phyloP scores from a whole-genome alignment of 2,113 vertebrate species.

The Odobenus rosmarus region DNA sequence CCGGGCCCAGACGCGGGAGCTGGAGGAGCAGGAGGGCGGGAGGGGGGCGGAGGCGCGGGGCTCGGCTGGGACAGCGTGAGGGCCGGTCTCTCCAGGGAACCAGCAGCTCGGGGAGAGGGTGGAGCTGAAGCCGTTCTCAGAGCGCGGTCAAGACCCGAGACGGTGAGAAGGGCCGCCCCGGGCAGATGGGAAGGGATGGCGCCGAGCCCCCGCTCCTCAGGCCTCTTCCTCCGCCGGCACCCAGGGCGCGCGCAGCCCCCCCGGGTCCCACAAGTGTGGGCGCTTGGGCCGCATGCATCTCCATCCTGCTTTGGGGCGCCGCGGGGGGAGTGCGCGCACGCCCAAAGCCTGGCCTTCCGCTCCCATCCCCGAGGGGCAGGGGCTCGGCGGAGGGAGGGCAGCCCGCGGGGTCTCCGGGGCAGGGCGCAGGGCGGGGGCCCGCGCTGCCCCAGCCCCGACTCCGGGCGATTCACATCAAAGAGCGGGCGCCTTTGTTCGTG shows the following conservation, averaged over 20 bases:
- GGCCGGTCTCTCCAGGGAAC: too few species aligned
- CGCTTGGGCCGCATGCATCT: fast-evolving
- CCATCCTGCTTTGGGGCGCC: neutral
- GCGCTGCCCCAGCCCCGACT: neutral
- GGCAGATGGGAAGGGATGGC: neutral
- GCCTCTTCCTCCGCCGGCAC: neutral
- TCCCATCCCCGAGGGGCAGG: neutral
- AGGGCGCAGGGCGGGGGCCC: neutral
- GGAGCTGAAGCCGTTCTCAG: neutral
- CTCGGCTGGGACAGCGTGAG: too few species aligned
- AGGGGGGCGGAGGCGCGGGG: too few species aligned
- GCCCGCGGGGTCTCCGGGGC: neutral
- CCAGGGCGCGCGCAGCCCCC: neutral
- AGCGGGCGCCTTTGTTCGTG: constrained; percentile 29
- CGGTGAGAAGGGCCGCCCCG: neutral
- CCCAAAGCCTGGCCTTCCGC: neutral
- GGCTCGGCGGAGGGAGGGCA: neutral
- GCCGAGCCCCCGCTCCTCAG: neutral
- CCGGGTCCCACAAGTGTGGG: fast-evolving
- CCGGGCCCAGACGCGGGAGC: too few species aligned
- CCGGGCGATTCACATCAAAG: neutral
- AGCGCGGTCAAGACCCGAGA: neutral
- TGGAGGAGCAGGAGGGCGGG: neutral
- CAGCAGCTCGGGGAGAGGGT: too few species aligned
- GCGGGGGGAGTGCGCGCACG: neutral